Conservation (phyloP, 2,797 vertebrate species). For the Leptodactylus fallax region DNA sequence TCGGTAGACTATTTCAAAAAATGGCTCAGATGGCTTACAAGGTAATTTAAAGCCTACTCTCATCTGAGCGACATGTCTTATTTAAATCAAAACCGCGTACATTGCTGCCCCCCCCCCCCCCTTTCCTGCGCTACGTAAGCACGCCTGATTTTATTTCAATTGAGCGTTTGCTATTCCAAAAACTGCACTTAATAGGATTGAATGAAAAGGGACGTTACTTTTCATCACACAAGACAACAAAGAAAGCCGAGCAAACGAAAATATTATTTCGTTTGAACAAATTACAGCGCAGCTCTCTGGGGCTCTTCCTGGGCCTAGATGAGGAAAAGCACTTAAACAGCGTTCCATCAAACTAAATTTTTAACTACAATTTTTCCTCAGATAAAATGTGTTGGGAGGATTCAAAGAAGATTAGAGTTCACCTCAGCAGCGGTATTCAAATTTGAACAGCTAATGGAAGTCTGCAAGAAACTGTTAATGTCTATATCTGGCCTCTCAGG, state of each 20-base stretch:
- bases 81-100: slow-evolving; percentile 73
- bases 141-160: slow-evolving; percentile 78
- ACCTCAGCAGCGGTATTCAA: slow-evolving; percentile 84
- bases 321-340: slow-evolving; percentile 84
- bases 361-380: slow-evolving; percentile 81
- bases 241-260: slow-evolving; percentile 82
- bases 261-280: slow-evolving; percentile 86
- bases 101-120: slow-evolving; percentile 46
- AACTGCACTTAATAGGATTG: slow-evolving; percentile 78
- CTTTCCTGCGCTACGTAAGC: slow-evolving; percentile 63
- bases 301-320: slow-evolving; percentile 78
- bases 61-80: slow-evolving; percentile 72
- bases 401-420: slow-evolving; percentile 84
- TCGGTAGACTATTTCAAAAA: neutral
- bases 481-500: slow-evolving; percentile 83
- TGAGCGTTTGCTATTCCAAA: slow-evolving; percentile 74
- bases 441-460: slow-evolving; percentile 85
- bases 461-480: slow-evolving; percentile 82
- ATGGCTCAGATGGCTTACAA: slow-evolving; percentile 60
- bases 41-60: slow-evolving; percentile 62
- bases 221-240: slow-evolving; percentile 84
- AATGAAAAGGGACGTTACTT: slow-evolving; percentile 85
- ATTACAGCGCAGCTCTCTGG: slow-evolving; percentile 81
- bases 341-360: slow-evolving; percentile 85
- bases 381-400: slow-evolving; percentile 84